These are phyloP conservation scores for Galeruca laticollis DNA, from an alignment of 2,888 invertebrate genomes.

Conservation along the genomic window DNA sequence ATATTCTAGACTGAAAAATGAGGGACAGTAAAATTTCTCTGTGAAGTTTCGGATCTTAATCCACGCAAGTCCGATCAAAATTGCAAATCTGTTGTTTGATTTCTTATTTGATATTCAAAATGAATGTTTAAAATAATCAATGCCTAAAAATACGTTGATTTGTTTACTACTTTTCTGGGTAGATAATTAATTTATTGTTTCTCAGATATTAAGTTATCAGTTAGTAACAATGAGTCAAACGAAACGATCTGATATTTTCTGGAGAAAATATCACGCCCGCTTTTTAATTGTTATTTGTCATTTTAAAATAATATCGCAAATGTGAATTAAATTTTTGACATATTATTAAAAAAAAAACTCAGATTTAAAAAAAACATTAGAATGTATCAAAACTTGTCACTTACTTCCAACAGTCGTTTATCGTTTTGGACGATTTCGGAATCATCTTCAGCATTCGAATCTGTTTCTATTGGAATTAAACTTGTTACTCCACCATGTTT, in stretches of 20 bases:
- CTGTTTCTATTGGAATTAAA: constrained; percentile 63
- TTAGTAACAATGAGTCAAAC: background rate
- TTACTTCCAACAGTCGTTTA: constrained; percentile 60
- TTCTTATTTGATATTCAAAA: too few species aligned
- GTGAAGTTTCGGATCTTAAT: too few species aligned
- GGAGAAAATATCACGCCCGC: background rate
- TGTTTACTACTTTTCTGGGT: background rate
- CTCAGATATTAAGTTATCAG: background rate
- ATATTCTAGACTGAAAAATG: too few species aligned
- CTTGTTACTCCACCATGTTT: constrained; percentile 65
- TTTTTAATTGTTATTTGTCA: too few species aligned
- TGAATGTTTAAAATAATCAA: background rate
- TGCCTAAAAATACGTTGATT: background rate
- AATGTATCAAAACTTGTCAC: background rate
- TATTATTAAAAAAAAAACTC: too few species aligned
- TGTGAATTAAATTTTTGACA: too few species aligned
- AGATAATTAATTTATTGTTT: constrained; percentile 6
- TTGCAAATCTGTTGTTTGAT: too few species aligned
- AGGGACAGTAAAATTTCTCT: too few species aligned
- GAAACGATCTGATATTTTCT: background rate
- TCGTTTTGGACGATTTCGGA: constrained; percentile 61
- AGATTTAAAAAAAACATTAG: background rate
- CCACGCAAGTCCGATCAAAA: too few species aligned
- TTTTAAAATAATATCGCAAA: too few species aligned
- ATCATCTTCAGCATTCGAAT: constrained; percentile 65